Conservation (phyloP, 2,797 vertebrate genomes). For the Anolis apletophallus region DNA sequence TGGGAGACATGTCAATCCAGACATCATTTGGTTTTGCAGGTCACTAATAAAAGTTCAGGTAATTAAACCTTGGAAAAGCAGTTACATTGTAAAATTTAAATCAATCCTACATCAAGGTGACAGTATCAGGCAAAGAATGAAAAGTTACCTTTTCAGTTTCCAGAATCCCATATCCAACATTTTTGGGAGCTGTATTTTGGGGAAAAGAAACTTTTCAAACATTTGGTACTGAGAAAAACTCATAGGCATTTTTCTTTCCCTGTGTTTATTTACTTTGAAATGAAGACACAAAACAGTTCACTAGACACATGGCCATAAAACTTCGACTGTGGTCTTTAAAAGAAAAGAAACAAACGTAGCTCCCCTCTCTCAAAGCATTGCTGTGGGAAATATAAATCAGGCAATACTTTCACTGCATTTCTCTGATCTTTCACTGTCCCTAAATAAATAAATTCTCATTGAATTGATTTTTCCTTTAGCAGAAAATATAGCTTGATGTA, state of each 20-base stretch:
- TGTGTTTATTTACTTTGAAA: conserved; percentile 23
- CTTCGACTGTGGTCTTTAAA: conserved; percentile 2
- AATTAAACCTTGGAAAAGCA: background rate
- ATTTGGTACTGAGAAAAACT: background rate
- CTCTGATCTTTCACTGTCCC: background rate
- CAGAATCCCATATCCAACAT: too few species aligned
- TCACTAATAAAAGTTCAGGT: background rate
- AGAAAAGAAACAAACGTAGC: conserved; percentile 4
- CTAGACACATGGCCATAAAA: background rate
- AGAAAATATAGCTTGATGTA: background rate
- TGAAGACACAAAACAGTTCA: background rate
- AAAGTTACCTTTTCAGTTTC: too few species aligned
- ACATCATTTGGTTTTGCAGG: background rate
- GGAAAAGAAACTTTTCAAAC: too few species aligned
- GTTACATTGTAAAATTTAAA: background rate
- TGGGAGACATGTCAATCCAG: background rate
- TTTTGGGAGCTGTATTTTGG: too few species aligned
- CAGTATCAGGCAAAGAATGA: background rate
- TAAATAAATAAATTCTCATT: conserved; percentile 8
- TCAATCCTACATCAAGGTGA: background rate
- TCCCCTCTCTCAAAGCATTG: background rate
- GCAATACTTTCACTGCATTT: conserved; percentile 11
- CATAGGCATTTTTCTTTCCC: background rate
- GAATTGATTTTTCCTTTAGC: background rate
- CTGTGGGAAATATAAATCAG: background rate